A percentile compares a stretch with the other conserved stretches of the same genome.
phyloP scores from a whole-genome alignment of 2,113 vertebrate species.

The Turnix velox region DNA sequence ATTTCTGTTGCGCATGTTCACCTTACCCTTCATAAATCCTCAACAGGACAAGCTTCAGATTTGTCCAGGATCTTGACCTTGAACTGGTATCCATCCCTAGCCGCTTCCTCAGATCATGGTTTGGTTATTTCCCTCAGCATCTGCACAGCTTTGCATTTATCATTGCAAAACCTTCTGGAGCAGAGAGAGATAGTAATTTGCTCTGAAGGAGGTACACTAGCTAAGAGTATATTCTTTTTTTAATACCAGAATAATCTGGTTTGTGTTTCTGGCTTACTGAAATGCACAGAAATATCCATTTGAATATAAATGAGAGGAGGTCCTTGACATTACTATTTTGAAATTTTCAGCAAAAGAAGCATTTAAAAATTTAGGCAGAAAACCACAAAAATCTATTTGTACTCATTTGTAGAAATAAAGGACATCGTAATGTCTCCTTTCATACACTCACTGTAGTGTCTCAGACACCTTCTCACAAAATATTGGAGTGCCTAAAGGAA shows the following conservation, averaged over 20 bases:
- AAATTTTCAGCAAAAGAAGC: neutral
- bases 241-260: slow-evolving; percentile 43
- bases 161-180: neutral
- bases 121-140: neutral
- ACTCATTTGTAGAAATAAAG: neutral
- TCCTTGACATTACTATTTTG: neutral
- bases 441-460: no score
- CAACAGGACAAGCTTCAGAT: neutral
- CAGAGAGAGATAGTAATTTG: slow-evolving; percentile 4
- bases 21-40: neutral
- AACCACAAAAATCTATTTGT: neutral
- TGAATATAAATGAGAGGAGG: slow-evolving; percentile 23
- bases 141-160: neutral
- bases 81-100: neutral
- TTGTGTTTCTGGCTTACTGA: slow-evolving; percentile 26
- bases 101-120: neutral
- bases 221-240: slow-evolving; percentile 32
- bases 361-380: neutral
- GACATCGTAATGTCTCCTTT: neutral
- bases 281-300: neutral
- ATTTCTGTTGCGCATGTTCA: neutral
- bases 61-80: neutral
- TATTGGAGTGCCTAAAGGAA: neutral
- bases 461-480: neutral
- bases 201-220: slow-evolving; percentile 14